A percentile compares a stretch with the other conserved stretches of the same genome.
Evolutionary conservation across 2,797 vertebrate genomes (phyloP).

Genomic region (Anomalospiza imberbis): DNA sequence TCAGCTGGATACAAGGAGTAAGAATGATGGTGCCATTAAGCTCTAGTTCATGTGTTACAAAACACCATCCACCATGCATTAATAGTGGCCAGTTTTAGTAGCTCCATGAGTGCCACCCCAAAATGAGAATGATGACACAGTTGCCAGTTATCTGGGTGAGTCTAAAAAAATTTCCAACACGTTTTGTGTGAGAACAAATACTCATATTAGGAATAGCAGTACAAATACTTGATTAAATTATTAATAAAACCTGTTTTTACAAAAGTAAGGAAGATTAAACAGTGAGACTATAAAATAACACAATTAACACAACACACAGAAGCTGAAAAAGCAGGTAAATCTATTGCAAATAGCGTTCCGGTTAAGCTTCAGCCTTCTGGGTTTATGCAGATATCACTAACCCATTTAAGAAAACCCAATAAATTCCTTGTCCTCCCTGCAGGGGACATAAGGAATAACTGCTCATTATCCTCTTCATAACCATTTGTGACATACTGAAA

Average conservation of each 20-base stretch:
- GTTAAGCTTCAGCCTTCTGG: not conserved
- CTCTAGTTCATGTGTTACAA: not conserved
- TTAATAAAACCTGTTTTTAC: not conserved
- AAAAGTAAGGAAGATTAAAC: not conserved
- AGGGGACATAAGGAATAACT: not conserved
- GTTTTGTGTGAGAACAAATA: not conserved
- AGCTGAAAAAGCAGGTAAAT: not conserved
- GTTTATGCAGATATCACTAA: not conserved
- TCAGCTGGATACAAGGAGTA: not conserved
- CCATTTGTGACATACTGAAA: not conserved
- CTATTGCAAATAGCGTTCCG: not conserved
- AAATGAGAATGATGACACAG: not conserved
- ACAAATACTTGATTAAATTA: not conserved
- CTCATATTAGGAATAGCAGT: not conserved
- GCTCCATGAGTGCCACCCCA: not conserved
- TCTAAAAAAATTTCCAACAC: not conserved
- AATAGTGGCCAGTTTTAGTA: not conserved
- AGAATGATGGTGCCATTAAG: rapidly evolving
- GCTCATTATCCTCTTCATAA: not conserved
- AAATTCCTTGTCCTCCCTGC: not conserved
- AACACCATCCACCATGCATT: not conserved
- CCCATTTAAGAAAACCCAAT: not conserved
- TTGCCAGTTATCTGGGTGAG: not conserved
- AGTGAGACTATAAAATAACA: not conserved
- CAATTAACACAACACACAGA: not conserved